Conservation (phyloP, 1,140 invertebrate species). For the Oscheius sp. region DNA sequence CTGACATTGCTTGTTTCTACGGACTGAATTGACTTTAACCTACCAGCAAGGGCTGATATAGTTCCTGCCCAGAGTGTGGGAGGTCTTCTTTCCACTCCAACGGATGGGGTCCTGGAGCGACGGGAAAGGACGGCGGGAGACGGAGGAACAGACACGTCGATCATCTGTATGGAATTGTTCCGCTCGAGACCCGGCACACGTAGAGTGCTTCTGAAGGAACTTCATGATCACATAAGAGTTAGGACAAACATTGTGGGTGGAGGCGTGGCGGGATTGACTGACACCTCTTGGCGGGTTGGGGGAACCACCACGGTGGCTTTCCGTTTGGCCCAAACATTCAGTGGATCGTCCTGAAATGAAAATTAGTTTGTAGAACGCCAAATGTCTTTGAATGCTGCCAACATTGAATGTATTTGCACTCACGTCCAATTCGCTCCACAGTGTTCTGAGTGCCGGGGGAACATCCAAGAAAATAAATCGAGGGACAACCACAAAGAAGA, state of each 20-base stretch:
- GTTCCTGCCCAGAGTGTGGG: constrained; percentile 48
- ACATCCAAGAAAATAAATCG: constrained; percentile 48
- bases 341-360: constrained; percentile 48
- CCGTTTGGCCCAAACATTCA: constrained; percentile 14
- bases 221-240: neutral
- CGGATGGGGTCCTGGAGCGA: constrained; percentile 36
- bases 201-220: constrained; percentile 9
- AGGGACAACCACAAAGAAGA: constrained; percentile 50
- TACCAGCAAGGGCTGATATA: constrained; percentile 40
- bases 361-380: constrained; percentile 12
- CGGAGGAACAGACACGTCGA: constrained; percentile 46
- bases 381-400: constrained; percentile 20
- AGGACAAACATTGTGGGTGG: neutral
- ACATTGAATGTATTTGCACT: neutral
- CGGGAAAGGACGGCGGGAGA: constrained; percentile 35
- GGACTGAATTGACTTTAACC: neutral
- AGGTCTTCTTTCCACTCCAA: neutral
- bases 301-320: too few species aligned
- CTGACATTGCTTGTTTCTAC: neutral
- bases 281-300: neutral
- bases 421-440: constrained; percentile 58
- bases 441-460: constrained; percentile 49
- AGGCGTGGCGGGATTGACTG: neutral
- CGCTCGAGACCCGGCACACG: neutral
- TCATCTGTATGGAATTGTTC: constrained; percentile 47